A percentile compares a stretch with the other conserved stretches of the same genome.
Evolutionary conservation across 2,888 invertebrate genomes (phyloP).

Genomic region (Tuberolachnus salignus): DNA sequence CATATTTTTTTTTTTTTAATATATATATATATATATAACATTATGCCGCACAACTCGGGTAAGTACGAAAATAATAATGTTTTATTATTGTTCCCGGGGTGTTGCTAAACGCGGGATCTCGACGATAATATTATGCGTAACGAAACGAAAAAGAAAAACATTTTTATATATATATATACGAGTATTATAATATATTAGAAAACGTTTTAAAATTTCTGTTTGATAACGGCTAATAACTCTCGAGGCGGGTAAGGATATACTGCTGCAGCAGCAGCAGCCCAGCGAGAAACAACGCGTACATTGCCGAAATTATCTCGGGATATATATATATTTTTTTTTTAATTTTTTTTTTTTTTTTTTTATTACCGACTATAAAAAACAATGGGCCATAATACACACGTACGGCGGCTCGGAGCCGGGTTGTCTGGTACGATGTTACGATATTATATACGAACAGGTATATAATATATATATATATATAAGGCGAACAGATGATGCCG

Average conservation of each 20-base stretch:
- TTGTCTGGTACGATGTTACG: slow-evolving; percentile 36
- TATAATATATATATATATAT: neutral
- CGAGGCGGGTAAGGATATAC: neutral
- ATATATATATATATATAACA: too few relatives aligned
- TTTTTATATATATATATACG: too few relatives aligned
- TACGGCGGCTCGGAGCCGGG: slow-evolving; percentile 29
- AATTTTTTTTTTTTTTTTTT: slow-evolving; percentile 31
- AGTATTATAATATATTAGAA: too few relatives aligned
- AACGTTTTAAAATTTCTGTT: neutral
- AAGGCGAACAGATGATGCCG: slow-evolving; percentile 34
- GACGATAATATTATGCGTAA: neutral
- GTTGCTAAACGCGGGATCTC: neutral
- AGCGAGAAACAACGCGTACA: neutral
- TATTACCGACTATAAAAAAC: slow-evolving; percentile 48
- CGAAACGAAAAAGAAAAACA: too few relatives aligned
- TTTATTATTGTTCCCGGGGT: too few relatives aligned
- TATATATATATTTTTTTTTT: too few relatives aligned
- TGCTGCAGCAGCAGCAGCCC: neutral
- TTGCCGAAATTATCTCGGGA: slow-evolving; percentile 47
- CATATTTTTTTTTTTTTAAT: too few relatives aligned
- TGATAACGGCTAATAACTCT: neutral
- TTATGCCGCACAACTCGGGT: neutral
- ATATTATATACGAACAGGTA: slow-evolving; percentile 10
- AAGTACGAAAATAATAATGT: too few relatives aligned
- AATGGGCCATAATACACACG: slow-evolving; percentile 34